Percentiles rank a stretch among this genome's conserved stretches.
phyloP scores from a whole-genome alignment of 2,888 invertebrate species.

The Formica aserva region DNA sequence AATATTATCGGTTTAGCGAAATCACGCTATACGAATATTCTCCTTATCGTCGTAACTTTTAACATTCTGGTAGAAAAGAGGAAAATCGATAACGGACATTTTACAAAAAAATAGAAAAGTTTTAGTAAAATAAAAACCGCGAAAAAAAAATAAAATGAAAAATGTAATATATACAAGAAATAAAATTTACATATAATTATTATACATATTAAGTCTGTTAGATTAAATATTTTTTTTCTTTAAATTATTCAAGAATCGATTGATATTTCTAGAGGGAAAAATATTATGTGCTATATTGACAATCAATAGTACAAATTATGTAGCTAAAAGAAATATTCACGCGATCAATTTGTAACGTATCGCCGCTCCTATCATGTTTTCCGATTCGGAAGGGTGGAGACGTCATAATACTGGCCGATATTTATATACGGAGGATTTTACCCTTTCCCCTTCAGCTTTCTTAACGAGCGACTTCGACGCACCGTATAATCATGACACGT shows the following conservation, averaged over 20 bases:
- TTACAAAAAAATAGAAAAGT: background rate
- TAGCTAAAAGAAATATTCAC: background rate
- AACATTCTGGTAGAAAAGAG: background rate
- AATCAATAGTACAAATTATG: background rate
- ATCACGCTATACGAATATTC: conserved; percentile 23
- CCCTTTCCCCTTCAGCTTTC: background rate
- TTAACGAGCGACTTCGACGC: conserved; percentile 38
- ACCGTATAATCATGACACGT: conserved; percentile 32
- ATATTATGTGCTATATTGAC: background rate
- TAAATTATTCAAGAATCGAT: background rate
- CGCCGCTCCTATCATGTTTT: background rate
- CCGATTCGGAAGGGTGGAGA: background rate
- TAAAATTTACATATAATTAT: background rate
- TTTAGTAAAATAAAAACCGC: background rate
- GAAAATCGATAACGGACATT: background rate
- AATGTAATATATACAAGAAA: background rate
- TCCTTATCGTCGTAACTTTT: conserved; percentile 22
- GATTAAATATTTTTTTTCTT: too few species aligned
- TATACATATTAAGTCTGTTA: background rate
- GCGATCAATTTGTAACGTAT: background rate
- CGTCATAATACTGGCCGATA: background rate
- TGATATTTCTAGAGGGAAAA: background rate
- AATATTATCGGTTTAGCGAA: conserved; percentile 25
- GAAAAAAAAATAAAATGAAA: background rate
- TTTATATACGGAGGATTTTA: conserved; percentile 27